phyloP scores from a whole-genome alignment of 2,888 invertebrate genomes.

The Athalia cordata region DNA sequence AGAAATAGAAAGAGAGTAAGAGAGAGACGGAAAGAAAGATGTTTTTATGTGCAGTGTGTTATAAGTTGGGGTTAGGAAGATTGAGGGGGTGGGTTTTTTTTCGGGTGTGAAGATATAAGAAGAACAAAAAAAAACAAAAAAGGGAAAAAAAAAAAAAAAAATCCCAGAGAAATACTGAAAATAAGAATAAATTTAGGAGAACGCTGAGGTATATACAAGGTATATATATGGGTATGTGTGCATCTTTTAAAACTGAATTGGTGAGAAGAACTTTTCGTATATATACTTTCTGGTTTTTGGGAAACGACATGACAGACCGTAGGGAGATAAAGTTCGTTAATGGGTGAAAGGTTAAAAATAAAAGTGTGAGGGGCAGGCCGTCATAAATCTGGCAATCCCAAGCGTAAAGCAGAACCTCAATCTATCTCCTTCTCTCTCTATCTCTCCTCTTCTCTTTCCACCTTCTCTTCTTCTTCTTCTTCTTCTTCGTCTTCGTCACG shows the following conservation, averaged over 20 bases:
- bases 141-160: not conserved
- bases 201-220: slow-evolving; percentile 28
- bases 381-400: slow-evolving; percentile 71
- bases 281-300: slow-evolving; percentile 43
- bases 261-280: slow-evolving; percentile 36
- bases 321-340: slow-evolving; percentile 71
- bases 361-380: slow-evolving; percentile 61
- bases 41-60: too few relatives aligned
- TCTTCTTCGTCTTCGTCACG: not conserved
- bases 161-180: not conserved
- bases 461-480: not conserved
- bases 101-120: not conserved
- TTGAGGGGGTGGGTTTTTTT: not conserved
- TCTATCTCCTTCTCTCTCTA: slow-evolving; percentile 21
- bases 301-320: slow-evolving; percentile 45
- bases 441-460: not conserved
- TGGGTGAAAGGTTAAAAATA: slow-evolving; percentile 73
- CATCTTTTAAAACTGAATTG: slow-evolving; percentile 26
- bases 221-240: not conserved
- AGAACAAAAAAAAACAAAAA: not conserved
- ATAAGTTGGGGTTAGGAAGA: too few relatives aligned
- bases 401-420: slow-evolving; percentile 59
- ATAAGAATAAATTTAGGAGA: slow-evolving; percentile 1
- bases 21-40: not conserved
- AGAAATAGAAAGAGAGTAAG: not conserved